These are phyloP conservation scores for Muscicapa comitata DNA, from an alignment of 2,797 vertebrate species.

Conservation along the genomic window DNA sequence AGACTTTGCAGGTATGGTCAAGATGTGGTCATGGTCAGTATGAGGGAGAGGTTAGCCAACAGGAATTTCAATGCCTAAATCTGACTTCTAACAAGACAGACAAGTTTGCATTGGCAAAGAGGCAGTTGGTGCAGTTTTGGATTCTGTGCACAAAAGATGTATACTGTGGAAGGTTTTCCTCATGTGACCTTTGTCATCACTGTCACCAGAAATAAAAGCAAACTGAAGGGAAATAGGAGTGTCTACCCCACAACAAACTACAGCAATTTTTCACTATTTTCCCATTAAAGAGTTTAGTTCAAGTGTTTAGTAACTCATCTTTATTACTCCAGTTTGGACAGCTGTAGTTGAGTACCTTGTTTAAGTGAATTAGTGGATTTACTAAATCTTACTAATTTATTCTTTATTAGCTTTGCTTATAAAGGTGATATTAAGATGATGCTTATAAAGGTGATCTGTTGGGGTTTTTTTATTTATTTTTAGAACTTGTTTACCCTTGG, in stretches of 20 bases:
- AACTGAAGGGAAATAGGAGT: not conserved
- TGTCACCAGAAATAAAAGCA: not conserved
- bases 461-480: not conserved
- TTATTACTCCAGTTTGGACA: not conserved
- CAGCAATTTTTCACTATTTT: not conserved
- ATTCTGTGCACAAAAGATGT: not conserved
- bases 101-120: not conserved
- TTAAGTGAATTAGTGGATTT: not conserved
- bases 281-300: not conserved
- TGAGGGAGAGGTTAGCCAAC: not conserved
- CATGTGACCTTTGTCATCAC: accelerated
- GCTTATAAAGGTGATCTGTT: not conserved
- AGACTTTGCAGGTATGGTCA: not conserved
- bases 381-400: not conserved
- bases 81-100: not conserved
- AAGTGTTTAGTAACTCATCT: not conserved
- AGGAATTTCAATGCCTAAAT: not conserved
- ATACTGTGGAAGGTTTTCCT: not conserved
- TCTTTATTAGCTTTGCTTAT: not conserved
- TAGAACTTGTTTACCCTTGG: not conserved
- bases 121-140: not conserved
- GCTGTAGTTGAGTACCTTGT: not conserved
- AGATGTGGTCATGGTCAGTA: not conserved
- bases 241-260: not conserved
- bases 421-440: not conserved